These are phyloP conservation scores for Rugalucina vietnamica DNA, from an alignment of 2,888 invertebrate genomes.

Conservation along the genomic window DNA sequence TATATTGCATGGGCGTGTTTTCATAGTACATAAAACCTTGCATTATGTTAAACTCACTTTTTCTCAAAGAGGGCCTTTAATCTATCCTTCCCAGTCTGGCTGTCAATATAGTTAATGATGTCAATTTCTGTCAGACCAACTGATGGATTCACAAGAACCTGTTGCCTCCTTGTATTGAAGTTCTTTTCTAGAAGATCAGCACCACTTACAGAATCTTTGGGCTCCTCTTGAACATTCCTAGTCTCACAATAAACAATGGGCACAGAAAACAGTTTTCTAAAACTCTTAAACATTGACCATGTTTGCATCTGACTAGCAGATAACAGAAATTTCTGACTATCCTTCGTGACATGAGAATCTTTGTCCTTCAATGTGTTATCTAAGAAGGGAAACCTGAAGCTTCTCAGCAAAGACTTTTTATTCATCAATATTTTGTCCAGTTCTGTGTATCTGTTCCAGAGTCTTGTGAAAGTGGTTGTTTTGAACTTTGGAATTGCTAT, in stretches of 20 bases:
- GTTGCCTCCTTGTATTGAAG: background rate
- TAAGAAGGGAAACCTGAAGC: background rate
- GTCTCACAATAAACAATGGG: background rate
- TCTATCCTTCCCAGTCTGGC: background rate
- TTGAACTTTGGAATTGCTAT: background rate
- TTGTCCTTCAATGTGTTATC: background rate
- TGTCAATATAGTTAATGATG: background rate
- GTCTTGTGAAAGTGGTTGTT: background rate
- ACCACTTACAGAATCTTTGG: background rate
- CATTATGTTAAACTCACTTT: background rate
- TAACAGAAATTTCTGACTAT: background rate
- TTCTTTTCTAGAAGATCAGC: background rate
- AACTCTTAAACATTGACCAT: background rate
- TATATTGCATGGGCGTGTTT: too few species aligned
- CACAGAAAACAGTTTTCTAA: background rate
- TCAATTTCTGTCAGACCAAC: background rate
- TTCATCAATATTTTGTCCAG: background rate
- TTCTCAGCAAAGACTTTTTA: background rate
- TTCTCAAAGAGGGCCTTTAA: background rate
- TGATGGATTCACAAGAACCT: background rate
- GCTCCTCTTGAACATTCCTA: background rate
- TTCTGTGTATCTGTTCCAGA: background rate
- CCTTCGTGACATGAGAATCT: background rate
- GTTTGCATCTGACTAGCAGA: background rate
- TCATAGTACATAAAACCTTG: too few species aligned